Evolutionary conservation across 92 coral and sea anemone genomes (phyloP).

Genomic region (Epizoanthus scotinus): DNA sequence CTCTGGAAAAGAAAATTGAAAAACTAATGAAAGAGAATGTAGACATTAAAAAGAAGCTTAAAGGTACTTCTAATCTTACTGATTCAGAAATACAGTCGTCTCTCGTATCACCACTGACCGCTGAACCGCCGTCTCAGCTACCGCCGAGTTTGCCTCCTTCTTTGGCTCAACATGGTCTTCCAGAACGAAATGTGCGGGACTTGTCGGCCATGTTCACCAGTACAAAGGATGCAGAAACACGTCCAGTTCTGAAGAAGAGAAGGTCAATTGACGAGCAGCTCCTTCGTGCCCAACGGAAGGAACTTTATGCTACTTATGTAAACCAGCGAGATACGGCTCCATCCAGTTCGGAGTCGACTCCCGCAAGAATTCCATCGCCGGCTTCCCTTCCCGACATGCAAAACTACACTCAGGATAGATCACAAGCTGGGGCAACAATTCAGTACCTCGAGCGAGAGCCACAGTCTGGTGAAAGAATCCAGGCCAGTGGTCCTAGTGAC

Average conservation of each 20-base stretch:
- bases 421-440: too few species aligned
- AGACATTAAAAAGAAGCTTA: conserved; percentile 77
- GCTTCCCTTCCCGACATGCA: conserved; percentile 13
- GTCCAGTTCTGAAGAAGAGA: conserved; percentile 7
- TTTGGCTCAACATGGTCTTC: conserved; percentile 43
- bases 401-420: neutral
- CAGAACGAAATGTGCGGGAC: conserved; percentile 45
- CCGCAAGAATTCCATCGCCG: neutral
- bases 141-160: conserved; percentile 62
- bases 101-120: conserved; percentile 25
- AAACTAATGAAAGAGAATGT: conserved; percentile 81
- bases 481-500: neutral
- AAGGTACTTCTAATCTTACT: neutral
- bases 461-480: neutral
- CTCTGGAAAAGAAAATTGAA: conserved; percentile 86
- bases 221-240: neutral
- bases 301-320: conserved; percentile 1
- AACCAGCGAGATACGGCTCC: neutral
- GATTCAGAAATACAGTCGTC: conserved; percentile 3
- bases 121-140: conserved; percentile 39
- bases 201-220: neutral
- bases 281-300: conserved; percentile 24
- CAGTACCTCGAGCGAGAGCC: too few species aligned
- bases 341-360: neutral
- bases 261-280: conserved; percentile 38